phyloP scores from a whole-genome alignment of 2,888 invertebrate species.

The Ommatoiulus sabulosus region DNA sequence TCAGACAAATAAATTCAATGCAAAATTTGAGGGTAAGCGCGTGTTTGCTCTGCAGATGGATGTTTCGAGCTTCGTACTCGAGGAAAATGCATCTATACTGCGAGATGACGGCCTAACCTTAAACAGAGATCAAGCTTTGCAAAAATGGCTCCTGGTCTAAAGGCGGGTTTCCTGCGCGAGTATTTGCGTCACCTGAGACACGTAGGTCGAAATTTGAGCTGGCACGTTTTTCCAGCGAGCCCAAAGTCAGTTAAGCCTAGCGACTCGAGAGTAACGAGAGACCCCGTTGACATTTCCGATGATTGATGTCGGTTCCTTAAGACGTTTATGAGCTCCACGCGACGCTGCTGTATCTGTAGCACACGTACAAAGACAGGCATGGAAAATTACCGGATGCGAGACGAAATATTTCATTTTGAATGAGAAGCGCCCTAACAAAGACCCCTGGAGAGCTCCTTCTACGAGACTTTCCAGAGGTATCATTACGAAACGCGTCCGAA shows the following conservation, averaged over 20 bases:
- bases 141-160: background rate
- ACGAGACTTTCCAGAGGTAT: background rate
- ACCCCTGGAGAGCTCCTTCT: background rate
- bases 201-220: background rate
- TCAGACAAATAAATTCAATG: background rate
- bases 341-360: background rate
- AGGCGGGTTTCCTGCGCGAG: background rate
- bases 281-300: slow-evolving; percentile 10
- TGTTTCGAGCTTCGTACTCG: background rate
- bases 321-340: background rate
- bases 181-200: background rate
- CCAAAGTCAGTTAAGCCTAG: slow-evolving; percentile 18
- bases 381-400: slow-evolving; percentile 19
- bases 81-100: too few species aligned
- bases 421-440: background rate
- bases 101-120: background rate
- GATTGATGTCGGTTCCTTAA: slow-evolving; percentile 19
- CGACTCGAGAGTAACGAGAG: background rate
- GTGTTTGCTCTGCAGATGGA: background rate
- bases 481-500: background rate
- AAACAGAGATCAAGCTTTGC: background rate
- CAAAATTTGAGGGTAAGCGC: background rate
- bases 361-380: background rate
- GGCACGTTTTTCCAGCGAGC: background rate
- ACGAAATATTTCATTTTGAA: slow-evolving; percentile 19